Evolutionary conservation across 1,140 invertebrate genomes (phyloP).

Genomic region (Zaprionus gabonicus): DNA sequence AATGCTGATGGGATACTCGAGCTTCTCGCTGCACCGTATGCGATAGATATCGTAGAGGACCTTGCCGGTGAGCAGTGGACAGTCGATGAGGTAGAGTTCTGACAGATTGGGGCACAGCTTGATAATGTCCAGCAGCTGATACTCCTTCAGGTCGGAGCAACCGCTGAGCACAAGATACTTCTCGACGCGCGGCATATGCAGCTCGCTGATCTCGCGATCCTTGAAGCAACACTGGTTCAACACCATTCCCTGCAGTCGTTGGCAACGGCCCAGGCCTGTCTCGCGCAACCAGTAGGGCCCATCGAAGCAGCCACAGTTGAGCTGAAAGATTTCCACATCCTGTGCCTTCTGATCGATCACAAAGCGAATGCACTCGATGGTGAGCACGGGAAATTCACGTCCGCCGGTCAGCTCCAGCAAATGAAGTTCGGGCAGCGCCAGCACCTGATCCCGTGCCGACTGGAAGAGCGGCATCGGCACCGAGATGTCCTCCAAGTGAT

Average conservation of each 20-base stretch:
- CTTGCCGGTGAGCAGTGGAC: slow-evolving; percentile 36
- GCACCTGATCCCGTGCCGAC: background rate
- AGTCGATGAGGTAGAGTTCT: slow-evolving; percentile 48
- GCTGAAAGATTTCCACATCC: slow-evolving; percentile 22
- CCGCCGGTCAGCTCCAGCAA: slow-evolving; percentile 29
- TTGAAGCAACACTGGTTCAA: slow-evolving; percentile 40
- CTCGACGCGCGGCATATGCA: slow-evolving; percentile 34
- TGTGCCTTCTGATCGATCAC: background rate
- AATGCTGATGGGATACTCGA: slow-evolving; percentile 38
- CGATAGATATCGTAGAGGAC: slow-evolving; percentile 43
- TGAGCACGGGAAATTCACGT: background rate
- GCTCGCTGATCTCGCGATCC: slow-evolving; percentile 22
- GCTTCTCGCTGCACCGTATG: slow-evolving; percentile 18
- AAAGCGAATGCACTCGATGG: slow-evolving; percentile 24
- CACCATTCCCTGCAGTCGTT: slow-evolving; percentile 27
- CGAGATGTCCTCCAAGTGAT: slow-evolving; percentile 21
- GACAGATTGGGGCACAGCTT: slow-evolving; percentile 21
- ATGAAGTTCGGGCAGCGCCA: slow-evolving; percentile 8
- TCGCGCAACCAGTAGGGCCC: slow-evolving; percentile 15
- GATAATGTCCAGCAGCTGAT: slow-evolving; percentile 41
- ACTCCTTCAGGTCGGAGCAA: slow-evolving; percentile 47
- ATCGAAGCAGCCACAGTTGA: slow-evolving; percentile 30
- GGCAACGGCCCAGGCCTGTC: background rate
- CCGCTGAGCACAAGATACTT: slow-evolving; percentile 39
- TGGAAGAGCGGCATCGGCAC: slow-evolving; percentile 34